phyloP scores from a whole-genome alignment of 2,113 vertebrate species.

The Puma concolor region DNA sequence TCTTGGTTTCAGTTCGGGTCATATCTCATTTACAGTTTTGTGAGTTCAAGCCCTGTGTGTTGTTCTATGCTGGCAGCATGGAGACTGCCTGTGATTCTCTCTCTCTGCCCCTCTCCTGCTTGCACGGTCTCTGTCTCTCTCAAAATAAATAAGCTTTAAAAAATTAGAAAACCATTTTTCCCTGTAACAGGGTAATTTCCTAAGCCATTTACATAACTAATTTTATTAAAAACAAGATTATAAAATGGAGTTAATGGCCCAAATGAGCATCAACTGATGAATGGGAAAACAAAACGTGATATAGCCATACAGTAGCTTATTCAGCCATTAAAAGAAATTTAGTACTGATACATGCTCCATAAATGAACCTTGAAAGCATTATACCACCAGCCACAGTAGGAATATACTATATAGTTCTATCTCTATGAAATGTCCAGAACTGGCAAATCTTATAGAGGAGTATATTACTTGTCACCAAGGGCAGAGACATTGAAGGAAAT shows the following conservation, averaged over 20 bases:
- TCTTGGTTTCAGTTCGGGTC: too few relatives aligned
- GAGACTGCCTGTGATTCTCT: too few relatives aligned
- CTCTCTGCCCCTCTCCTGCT: too few relatives aligned
- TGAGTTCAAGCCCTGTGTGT: too few relatives aligned
- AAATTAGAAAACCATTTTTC: background rate
- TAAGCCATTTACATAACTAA: background rate
- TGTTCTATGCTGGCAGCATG: too few relatives aligned
- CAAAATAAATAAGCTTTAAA: too few relatives aligned
- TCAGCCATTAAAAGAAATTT: background rate
- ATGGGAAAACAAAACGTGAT: background rate
- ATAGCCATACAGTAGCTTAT: background rate
- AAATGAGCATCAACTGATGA: background rate
- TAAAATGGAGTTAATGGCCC: background rate
- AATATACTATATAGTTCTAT: background rate
- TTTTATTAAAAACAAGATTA: background rate
- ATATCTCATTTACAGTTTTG: too few relatives aligned
- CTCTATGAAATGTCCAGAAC: background rate
- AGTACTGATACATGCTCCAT: background rate
- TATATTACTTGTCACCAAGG: background rate
- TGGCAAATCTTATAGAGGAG: background rate
- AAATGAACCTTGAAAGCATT: background rate
- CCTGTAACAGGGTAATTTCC: background rate
- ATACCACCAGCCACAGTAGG: background rate
- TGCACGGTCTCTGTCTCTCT: too few relatives aligned
- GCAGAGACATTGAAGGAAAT: background rate